phyloP scores from a whole-genome alignment of 2,113 vertebrate species.

The Tachuris rubrigastra region DNA sequence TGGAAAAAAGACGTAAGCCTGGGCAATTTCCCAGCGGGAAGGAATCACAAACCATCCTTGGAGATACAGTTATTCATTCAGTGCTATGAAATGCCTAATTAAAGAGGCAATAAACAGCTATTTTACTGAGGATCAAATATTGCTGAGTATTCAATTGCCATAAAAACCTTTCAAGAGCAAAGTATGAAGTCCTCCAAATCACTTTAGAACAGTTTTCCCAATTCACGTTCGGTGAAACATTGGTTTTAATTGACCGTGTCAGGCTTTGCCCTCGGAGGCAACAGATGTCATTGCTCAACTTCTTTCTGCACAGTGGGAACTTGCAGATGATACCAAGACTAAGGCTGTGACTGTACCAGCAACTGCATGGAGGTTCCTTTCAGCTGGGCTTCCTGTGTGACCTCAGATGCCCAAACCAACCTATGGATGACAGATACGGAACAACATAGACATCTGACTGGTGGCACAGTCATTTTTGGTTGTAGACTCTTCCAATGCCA shows the following conservation, averaged over 20 bases:
- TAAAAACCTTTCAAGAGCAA: conserved; percentile 44
- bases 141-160: conserved; percentile 37
- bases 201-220: neutral
- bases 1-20: conserved; percentile 10
- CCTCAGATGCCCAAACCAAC: neutral
- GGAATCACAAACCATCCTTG: conserved; percentile 36
- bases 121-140: conserved; percentile 49
- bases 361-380: neutral
- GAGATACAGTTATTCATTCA: conserved; percentile 51
- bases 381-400: neutral
- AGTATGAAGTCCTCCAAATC: conserved; percentile 17
- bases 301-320: neutral
- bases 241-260: conserved; percentile 11
- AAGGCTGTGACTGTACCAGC: neutral
- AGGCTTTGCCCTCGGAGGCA: neutral
- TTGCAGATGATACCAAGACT: neutral
- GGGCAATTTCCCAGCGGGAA: conserved; percentile 43
- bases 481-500: neutral
- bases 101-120: conserved; percentile 49
- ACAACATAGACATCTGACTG: neutral
- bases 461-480: neutral
- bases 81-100: conserved; percentile 58
- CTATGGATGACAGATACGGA: neutral
- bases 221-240: neutral
- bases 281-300: neutral